Conservation (phyloP, 2,113 vertebrate genomes). For the Perognathus longimembris region DNA sequence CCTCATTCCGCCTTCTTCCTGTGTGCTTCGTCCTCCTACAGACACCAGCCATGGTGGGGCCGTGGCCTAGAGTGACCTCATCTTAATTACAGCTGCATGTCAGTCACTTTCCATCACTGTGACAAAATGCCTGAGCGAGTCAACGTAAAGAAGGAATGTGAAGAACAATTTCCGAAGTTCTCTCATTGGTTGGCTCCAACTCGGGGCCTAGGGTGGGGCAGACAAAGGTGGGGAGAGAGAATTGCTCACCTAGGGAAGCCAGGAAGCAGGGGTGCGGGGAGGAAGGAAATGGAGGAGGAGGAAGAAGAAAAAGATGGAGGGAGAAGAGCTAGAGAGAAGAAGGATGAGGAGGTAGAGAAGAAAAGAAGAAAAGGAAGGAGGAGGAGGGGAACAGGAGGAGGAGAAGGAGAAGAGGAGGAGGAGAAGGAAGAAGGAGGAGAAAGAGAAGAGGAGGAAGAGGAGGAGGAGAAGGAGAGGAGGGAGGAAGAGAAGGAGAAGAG, state of each 20-base stretch:
- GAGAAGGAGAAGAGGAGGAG: no score
- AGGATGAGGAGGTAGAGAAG: no score
- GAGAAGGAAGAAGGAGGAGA: no score
- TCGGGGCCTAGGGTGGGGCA: not conserved
- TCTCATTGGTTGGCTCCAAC: not conserved
- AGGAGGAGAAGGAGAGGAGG: not conserved
- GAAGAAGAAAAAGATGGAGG: no score
- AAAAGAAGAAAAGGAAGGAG: not conserved
- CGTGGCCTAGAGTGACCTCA: not conserved
- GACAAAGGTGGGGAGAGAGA: not conserved
- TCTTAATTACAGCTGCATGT: not conserved
- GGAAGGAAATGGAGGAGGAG: not conserved
- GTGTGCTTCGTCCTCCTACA: not conserved
- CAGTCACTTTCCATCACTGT: no score
- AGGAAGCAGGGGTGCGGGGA: not conserved
- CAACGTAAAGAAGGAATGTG: not conserved
- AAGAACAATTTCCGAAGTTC: not conserved
- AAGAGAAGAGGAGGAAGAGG: not conserved
- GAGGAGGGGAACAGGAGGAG: no score
- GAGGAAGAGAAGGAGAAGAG: no score
- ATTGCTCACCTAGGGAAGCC: not conserved
- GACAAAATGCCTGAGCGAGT: not conserved
- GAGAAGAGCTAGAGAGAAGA: no score
- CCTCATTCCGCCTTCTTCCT: rapidly evolving
- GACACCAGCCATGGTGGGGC: not conserved